These are phyloP conservation scores for Phaethornis superciliosus DNA, from an alignment of 2,113 vertebrate species.

Conservation along the genomic window DNA sequence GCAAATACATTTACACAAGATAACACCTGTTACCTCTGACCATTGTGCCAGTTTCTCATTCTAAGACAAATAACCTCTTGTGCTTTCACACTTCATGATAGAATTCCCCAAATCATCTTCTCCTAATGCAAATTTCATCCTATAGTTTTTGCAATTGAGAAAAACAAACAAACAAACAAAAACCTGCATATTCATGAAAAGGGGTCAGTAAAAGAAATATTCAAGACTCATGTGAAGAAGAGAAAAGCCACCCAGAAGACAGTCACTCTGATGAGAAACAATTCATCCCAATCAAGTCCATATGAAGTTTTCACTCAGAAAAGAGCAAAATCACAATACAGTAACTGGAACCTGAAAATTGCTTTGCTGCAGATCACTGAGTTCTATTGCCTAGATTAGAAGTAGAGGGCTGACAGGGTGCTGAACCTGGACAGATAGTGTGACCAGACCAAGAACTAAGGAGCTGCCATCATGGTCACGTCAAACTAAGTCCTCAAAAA, in stretches of 20 bases:
- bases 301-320: background rate
- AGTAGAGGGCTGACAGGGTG: background rate
- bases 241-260: background rate
- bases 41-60: background rate
- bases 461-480: background rate
- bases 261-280: background rate
- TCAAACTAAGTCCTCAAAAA: background rate
- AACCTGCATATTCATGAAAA: background rate
- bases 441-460: background rate
- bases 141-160: background rate
- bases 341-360: background rate
- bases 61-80: background rate
- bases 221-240: background rate
- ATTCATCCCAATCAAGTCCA: background rate
- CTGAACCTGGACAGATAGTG: background rate
- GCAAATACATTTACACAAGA: background rate
- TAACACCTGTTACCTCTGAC: background rate
- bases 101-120: background rate
- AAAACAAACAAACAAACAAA: background rate
- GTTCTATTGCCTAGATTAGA: background rate
- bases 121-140: background rate
- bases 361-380: background rate
- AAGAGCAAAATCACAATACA: background rate
- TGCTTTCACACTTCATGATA: background rate
- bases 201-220: background rate